Evolutionary conservation across 2,888 invertebrate genomes (phyloP), one percentile per base, ranked within the genome.

Genomic region (Linhomoeus sp.): DNA sequence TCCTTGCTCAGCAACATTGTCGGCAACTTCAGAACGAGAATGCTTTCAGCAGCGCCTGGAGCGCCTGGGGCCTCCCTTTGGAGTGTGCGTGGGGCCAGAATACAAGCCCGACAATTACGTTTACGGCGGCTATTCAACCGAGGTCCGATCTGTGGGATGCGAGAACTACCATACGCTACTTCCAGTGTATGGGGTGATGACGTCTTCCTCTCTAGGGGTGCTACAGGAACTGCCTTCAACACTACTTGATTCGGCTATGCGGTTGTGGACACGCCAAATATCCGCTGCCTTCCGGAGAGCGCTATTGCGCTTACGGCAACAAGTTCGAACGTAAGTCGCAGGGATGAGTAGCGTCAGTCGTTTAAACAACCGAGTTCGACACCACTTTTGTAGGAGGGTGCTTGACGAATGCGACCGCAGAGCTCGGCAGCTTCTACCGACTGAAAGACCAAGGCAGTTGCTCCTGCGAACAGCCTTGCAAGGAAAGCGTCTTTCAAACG

Each of bases 181-280:
- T n/a, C n/a, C n/a, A n/a, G n/a, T n/a, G n/a, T n/a, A n/a, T n/a
- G n/a, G n/a, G n/a, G n/a, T n/a, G n/a, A n/a, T n/a, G n/a, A n/a
- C n/a, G n/a, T n/a, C n/a, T n/a, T 38, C 3, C 7, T 9, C n/a
- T 53, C 38, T 25, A 59, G 58, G 61, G 61, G 36, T 61, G 61
- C 46, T 61, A 59, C 45, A 55, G 61, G 12, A 63, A 60, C 46
- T 61, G 61, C 45, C 63, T 62, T 49, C 63, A 63, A 51, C 53
- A 59, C 35, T 55, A 55, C 40, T 57, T 64, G 15, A 44, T 63
- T 19, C 48, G 50, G 41, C 48, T 49, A 20, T 63, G 63, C 49
- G 53, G 55, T 7, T 63, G 63, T 48, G 63, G 61, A 2, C 63
- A 63, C 47, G 63, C 63, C 1, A 51, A 63, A 29, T 62, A 62